Evolutionary conservation across 2,888 invertebrate species (phyloP), one percentile per base, ranked within the genome.

Genomic region (Tenthredo livida): DNA sequence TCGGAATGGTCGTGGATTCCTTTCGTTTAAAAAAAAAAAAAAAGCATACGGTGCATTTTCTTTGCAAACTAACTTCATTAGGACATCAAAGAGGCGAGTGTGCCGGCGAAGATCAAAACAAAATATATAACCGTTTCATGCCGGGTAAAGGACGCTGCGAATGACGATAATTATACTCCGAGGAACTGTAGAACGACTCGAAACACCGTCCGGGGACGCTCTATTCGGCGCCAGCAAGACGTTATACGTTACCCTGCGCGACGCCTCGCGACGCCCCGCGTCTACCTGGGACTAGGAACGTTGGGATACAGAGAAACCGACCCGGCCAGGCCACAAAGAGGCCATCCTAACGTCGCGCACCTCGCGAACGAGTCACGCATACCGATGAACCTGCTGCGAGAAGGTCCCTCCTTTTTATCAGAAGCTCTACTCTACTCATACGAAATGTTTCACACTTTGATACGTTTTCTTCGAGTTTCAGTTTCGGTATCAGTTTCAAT

Each of bases 351-450:
- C 88, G 87, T 86, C 87, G 88, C 87, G 87, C 87, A 88, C 88
- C 89, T 90, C 87, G 88, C 87, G 89, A 91, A 90, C 58, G 61
- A 61, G 80, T 90, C 90, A 91, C 91, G 90, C 90, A 91, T 91
- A 90, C 91, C 90, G 91, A 91, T 91, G 91, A 91, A 85, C 89
- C 90, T 54, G 47, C 54, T 77, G 2, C 54, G 6, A 29, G 47
- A 54, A 50, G 29, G 17, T 25, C 87, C 88, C 88, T 90, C 89
- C 89, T 89, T 89, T 90, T 86, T 87, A 88, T 88, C 87, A 86
- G 84, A 85, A 84, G 85, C 84, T 84, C 85, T 86, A 82, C 84
- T 84, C 85, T 86, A 82, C 25, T 73, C 67, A 75, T 77, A 67
- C 47, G 65, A 67, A 84, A 84, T 85, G 61, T 82, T 86, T 85